Conservation (phyloP, 2,797 vertebrate species). For the Neopelma chrysocephalum region DNA sequence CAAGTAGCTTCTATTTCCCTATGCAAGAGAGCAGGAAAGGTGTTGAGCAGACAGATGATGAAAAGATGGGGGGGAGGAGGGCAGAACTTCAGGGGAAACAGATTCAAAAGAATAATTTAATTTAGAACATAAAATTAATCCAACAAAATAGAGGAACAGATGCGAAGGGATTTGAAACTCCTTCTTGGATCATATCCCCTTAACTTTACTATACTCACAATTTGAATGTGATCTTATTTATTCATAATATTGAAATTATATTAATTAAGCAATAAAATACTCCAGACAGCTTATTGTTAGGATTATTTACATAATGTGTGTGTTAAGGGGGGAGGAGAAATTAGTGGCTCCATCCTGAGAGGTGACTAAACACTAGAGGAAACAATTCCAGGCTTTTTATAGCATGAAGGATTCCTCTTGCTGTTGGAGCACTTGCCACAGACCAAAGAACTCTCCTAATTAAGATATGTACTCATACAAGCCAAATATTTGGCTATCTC, state of each 20-base stretch:
- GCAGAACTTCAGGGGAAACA: constrained; percentile 44
- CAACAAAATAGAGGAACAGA: constrained; percentile 71
- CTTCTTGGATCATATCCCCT: constrained; percentile 63
- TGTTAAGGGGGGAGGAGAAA: not conserved
- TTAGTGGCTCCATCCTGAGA: constrained; percentile 27
- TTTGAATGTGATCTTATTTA: constrained; percentile 59
- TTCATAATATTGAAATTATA: constrained; percentile 63
- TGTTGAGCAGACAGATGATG: constrained; percentile 21
- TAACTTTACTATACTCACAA: constrained; percentile 50
- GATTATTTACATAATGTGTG: constrained; percentile 51
- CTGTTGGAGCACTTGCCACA: not conserved
- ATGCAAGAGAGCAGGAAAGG: not conserved
- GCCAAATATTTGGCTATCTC: constrained; percentile 35
- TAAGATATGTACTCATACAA: constrained; percentile 13
- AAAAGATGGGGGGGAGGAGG: constrained; percentile 3
- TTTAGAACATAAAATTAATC: constrained; percentile 72
- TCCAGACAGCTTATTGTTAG: constrained; percentile 64
- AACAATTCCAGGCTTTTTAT: constrained; percentile 36
- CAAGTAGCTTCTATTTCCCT: constrained; percentile 36
- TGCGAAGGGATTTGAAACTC: constrained; percentile 71
- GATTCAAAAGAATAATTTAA: constrained; percentile 74
- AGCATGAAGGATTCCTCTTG: constrained; percentile 22
- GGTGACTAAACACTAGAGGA: not conserved
- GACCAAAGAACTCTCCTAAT: constrained; percentile 24
- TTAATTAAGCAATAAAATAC: constrained; percentile 73